A percentile compares a stretch with the other conserved stretches of the same genome.
Conservation (phyloP, 2,113 vertebrate species). For the Origma solitaria region DNA sequence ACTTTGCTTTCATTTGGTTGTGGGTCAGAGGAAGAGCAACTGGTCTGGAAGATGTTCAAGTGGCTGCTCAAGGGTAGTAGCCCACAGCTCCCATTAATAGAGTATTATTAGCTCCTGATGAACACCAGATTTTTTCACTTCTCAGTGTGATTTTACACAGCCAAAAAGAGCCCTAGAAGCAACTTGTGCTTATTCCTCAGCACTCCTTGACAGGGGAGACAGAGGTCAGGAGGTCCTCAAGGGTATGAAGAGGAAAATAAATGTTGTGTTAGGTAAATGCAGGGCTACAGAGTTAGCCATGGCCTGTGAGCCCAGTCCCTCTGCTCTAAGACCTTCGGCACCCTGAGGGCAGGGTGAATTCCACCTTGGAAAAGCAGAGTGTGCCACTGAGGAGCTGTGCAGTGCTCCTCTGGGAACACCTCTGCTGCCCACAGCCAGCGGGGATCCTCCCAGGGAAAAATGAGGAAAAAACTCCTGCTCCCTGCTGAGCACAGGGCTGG, state of each 20-base stretch:
- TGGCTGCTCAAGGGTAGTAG: background rate
- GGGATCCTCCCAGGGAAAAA: background rate
- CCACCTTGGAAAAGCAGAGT: background rate
- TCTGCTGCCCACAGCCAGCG: fast-evolving
- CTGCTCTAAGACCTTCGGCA: background rate
- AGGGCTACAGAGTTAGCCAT: too few species aligned
- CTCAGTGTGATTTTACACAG: background rate
- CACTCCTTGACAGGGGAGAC: background rate
- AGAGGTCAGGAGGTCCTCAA: background rate
- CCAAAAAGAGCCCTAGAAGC: background rate
- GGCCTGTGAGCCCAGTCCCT: background rate
- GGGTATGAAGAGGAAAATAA: background rate
- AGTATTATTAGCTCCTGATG: background rate
- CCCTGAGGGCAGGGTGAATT: background rate
- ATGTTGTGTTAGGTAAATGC: background rate
- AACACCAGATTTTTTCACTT: background rate
- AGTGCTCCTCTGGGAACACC: fast-evolving
- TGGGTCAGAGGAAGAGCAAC: background rate
- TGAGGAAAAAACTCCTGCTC: background rate
- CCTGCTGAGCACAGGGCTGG: background rate
- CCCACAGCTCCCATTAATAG: background rate
- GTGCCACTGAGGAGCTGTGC: background rate
- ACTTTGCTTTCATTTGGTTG: background rate
- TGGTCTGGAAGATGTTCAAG: background rate
- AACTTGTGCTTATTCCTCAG: background rate